Conservation (phyloP, 1,140 invertebrate species). For the Goniozus legneri region DNA sequence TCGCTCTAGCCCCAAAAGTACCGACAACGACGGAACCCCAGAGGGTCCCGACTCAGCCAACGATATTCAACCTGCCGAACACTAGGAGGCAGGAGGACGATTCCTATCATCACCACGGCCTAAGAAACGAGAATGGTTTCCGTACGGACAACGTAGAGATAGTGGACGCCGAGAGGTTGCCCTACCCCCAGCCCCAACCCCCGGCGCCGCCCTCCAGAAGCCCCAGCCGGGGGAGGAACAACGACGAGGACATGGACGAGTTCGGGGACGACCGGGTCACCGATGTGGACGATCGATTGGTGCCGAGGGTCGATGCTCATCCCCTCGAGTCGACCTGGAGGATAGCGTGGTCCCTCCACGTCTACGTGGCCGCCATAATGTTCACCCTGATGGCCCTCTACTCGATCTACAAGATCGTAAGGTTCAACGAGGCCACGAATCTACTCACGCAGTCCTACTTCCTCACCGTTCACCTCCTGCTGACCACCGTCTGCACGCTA, state of each 20-base stretch:
- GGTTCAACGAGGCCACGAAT: constrained; percentile 76
- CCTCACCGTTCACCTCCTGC: constrained; percentile 73
- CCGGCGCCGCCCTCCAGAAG: constrained; percentile 36
- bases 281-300: constrained; percentile 19
- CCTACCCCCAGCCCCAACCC: constrained; percentile 44
- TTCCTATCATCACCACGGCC: constrained; percentile 21
- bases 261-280: constrained; percentile 10
- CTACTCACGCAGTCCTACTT: constrained; percentile 80
- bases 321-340: constrained; percentile 61
- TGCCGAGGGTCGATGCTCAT: constrained; percentile 33
- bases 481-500: constrained; percentile 75
- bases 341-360: constrained; percentile 84
- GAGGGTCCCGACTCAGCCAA: constrained; percentile 36
- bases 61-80: constrained; percentile 47
- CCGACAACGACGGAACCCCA: constrained; percentile 14
- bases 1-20: constrained; percentile 8
- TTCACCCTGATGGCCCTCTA: constrained; percentile 79
- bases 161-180: constrained; percentile 40
- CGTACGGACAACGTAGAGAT: constrained; percentile 44
- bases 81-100: constrained; percentile 34
- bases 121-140: constrained; percentile 33
- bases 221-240: constrained; percentile 27
- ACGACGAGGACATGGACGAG: background rate
- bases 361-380: constrained; percentile 77
- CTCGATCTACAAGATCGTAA: constrained; percentile 77